These are phyloP conservation scores for Drosophila conformis DNA, from an alignment of 2,888 invertebrate species.

Conservation along the genomic window DNA sequence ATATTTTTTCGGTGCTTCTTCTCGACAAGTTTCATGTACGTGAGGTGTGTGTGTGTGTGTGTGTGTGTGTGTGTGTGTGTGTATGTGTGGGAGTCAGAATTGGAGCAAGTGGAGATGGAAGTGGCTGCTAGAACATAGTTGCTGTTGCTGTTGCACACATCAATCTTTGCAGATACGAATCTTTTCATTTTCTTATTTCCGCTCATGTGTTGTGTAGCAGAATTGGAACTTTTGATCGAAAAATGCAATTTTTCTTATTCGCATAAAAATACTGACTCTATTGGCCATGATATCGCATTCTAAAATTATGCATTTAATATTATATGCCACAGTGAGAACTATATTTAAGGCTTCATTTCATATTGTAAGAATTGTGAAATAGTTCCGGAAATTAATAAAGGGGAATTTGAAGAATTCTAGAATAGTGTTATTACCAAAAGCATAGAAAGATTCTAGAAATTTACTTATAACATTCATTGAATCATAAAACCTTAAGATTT, in stretches of 20 bases:
- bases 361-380: neutral
- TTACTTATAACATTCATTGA: neutral
- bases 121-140: constrained; percentile 26
- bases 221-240: constrained; percentile 62
- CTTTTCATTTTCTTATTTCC: constrained; percentile 78
- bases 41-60: neutral
- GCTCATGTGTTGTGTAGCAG: constrained; percentile 72
- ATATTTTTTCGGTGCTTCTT: constrained; percentile 48
- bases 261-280: constrained; percentile 39
- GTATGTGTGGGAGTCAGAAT: neutral
- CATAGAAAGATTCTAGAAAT: neutral
- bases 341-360: neutral
- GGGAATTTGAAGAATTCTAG: neutral
- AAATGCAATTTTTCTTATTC: constrained; percentile 27
- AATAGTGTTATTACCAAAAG: neutral
- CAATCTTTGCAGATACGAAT: constrained; percentile 76
- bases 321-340: neutral
- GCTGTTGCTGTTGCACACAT: constrained; percentile 64
- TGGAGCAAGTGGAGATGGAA: neutral
- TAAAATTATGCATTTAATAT: constrained; percentile 3
- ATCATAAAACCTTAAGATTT: neutral
- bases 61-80: neutral
- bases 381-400: neutral
- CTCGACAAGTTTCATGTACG: constrained; percentile 23
- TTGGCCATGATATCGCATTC: constrained; percentile 51